Conservation (phyloP, 2,113 vertebrate genomes). For the Eudyptes chrysolophus region DNA sequence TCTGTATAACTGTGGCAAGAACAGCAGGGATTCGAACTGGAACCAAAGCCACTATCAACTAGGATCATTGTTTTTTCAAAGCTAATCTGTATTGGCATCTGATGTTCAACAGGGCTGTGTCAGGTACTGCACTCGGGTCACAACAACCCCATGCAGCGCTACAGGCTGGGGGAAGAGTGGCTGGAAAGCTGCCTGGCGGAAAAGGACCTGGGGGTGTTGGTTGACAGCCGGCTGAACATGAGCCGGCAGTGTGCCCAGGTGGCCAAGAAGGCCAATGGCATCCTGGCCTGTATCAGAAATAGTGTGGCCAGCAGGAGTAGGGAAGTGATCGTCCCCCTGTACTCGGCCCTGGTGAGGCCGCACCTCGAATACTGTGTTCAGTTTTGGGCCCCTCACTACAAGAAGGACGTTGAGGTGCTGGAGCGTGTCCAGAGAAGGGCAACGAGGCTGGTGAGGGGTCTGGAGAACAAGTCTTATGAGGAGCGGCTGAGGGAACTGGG, state of each 20-base stretch:
- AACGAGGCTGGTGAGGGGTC: no score
- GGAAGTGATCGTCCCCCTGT: neutral
- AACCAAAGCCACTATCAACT: neutral
- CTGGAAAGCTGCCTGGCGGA: neutral
- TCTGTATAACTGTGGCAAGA: neutral
- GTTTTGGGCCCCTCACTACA: no score
- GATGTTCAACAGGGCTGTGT: neutral
- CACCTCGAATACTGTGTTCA: no score
- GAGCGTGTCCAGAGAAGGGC: no score
- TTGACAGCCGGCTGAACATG: accelerated
- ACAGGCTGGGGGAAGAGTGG: neutral
- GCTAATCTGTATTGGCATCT: neutral
- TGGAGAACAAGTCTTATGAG: no score
- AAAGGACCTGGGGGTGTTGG: neutral
- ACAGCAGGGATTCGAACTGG: neutral
- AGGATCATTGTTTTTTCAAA: neutral
- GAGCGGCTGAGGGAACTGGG: no score
- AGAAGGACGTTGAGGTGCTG: no score
- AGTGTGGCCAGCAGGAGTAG: neutral
- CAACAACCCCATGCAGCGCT: neutral
- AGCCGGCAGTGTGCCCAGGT: neutral
- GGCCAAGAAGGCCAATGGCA: no score
- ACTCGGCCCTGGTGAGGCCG: neutral
- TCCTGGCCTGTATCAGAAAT: neutral
- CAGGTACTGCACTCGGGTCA: neutral